Evolutionary conservation across 2,797 vertebrate species (phyloP), one percentile per base, ranked within the genome.

Genomic region (Lindbergichthys nudifrons): DNA sequence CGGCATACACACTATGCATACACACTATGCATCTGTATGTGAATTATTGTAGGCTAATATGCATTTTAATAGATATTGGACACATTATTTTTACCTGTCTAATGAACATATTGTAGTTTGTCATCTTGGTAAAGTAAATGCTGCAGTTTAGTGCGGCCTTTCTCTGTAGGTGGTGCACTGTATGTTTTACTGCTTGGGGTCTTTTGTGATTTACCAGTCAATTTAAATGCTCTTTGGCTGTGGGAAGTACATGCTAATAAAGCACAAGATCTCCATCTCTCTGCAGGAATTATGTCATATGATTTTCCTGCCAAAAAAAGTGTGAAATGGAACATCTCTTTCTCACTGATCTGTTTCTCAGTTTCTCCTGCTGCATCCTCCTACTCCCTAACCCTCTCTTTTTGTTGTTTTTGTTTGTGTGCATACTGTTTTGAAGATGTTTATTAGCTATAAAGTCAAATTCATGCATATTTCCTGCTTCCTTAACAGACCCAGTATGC

Each of bases 381-480:
- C 63, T 15, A 10, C 62, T 60, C 13, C 19, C 26, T 4, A 7
- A 18, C 21, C 32, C 32, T 26, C 42, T 57, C 41, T 30, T 23
- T 52, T 5, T 3, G 21, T 68, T 65, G 14, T 77, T 54, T 83
- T n/a, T 43, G 18, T 65, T 69, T 71, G 32, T 59, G 16, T 58
- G 46, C 70, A 12, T 50, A 39, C 67, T 69, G 21, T 82, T 78
- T 70, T 61, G 59, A 70, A 32, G 23, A 60, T 81, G 77, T 81
- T 83, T 84, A 74, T 83, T 85, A 81, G 54, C 76, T 21, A 77
- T 85, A 41, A 74, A 78, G 65, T 82, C 54, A 73, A 86, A 81
- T 79, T 83, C 73, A 79, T 80, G 65, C 70, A 87, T 68, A 85
- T 88, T 82, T 81, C 39, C 74, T 62, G 68, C 61, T 36, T 80